Evolutionary conservation across 2,113 vertebrate genomes (phyloP), one percentile per base, ranked within the genome.

Genomic region (Irena cyanogastra): DNA sequence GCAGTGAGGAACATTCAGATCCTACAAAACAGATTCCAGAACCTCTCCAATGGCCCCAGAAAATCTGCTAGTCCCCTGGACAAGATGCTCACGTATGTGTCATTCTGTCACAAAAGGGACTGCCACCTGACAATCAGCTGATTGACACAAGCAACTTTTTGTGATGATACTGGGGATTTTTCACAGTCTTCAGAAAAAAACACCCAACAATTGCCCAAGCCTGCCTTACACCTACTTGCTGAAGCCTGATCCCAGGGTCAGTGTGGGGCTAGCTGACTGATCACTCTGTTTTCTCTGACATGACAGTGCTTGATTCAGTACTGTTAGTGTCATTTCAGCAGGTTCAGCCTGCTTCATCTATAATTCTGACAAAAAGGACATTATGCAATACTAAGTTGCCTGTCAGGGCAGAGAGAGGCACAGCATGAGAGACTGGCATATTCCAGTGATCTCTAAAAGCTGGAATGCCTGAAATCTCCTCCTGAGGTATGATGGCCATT

Each of bases 71-170:
- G 41, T 23, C 33, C 52, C 28, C 21, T 28, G 33, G 33, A 79
- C 61, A 69, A 35, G 54, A 22, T 28, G 7, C 10, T 64, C 15
- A 33, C 0, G 2, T 11, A 7, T 0, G 1, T 6, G 6, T 26
- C 41, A 12, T 33, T 66, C 81, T 71, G 42, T 19, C 66, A 49
- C 49, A 39, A 87, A n/a, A n/a, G 12, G 12, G 18, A 24, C 6
- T 35, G 33, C 27, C 39, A 42, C 31, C 24, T 80, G 39, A 57
- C 45, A n/a, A 80, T 63, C 10, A 57, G 54, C 23, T 53, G 11
- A 39, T 5, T 37, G 44, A 44, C 59, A 56, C 4, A 31, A 57
- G 33, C 28, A 61, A 22, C 15, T 66, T 74, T 74, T 10, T 49
- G 9, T 2, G 2, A 6, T 13, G 15, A 28, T 16, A 11, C 18